phyloP scores from a whole-genome alignment of 2,797 vertebrate genomes.

The Numenius phaeopus region DNA sequence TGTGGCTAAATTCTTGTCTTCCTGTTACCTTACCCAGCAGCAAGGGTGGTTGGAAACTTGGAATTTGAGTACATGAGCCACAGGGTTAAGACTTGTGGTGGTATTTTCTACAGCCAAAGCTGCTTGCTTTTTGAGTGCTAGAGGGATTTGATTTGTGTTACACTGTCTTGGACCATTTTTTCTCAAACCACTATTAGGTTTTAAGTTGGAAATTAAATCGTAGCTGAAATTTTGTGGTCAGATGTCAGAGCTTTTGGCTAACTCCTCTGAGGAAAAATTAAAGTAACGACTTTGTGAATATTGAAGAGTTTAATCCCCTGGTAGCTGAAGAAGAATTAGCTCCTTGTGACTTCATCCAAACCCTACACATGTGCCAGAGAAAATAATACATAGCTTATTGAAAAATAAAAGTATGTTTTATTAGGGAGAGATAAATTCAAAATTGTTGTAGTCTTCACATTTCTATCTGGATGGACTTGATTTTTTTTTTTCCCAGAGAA shows the following conservation, averaged over 20 bases:
- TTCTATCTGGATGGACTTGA: neutral
- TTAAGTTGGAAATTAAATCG: slow-evolving; percentile 68
- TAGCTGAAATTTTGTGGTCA: slow-evolving; percentile 77
- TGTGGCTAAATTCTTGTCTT: neutral
- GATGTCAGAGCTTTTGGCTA: slow-evolving; percentile 46
- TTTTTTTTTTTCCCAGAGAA: neutral
- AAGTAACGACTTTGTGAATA: slow-evolving; percentile 27
- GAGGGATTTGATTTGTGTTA: slow-evolving; percentile 52
- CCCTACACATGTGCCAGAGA: neutral
- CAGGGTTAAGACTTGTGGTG: slow-evolving; percentile 10
- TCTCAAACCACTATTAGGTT: slow-evolving; percentile 38
- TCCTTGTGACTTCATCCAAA: slow-evolving; percentile 27
- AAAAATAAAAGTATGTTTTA: slow-evolving; percentile 27
- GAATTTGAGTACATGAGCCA: slow-evolving; percentile 16
- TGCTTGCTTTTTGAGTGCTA: slow-evolving; percentile 27
- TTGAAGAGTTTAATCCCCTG: slow-evolving; percentile 61
- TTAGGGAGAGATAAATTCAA: slow-evolving; percentile 11
- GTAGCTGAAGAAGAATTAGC: slow-evolving; percentile 65
- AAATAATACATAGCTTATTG: slow-evolving; percentile 6
- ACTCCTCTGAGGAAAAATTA: slow-evolving; percentile 54
- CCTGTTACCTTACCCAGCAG: neutral
- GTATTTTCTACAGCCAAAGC: slow-evolving; percentile 22
- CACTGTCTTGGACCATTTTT: slow-evolving; percentile 19
- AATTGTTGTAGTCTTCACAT: neutral
- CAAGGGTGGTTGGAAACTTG: slow-evolving; percentile 44